These are phyloP conservation scores for Guaruba guarouba DNA, from an alignment of 2,113 vertebrate species.

Conservation along the genomic window DNA sequence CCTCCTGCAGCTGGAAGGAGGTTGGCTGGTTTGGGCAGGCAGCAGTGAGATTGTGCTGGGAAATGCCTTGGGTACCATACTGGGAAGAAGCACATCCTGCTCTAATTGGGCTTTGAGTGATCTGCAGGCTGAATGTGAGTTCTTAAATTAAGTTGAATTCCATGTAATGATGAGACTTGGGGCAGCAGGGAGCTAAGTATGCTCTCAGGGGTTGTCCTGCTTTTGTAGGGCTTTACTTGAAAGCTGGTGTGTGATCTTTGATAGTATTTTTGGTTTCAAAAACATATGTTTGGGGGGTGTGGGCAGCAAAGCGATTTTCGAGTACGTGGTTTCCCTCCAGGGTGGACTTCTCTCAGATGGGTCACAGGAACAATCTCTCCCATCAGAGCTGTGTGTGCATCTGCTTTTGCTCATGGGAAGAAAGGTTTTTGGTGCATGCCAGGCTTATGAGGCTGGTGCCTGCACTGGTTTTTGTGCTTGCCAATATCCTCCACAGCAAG, in stretches of 20 bases:
- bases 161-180: not conserved
- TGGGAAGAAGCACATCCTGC: not conserved
- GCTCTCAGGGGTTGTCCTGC: not conserved
- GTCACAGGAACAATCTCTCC: not conserved
- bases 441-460: not conserved
- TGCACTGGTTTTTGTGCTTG: not conserved
- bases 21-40: accelerated
- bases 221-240: not conserved
- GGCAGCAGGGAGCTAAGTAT: not conserved
- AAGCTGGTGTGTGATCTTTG: not conserved
- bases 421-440: not conserved
- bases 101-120: not conserved
- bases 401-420: not conserved
- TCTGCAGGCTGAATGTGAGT: not conserved
- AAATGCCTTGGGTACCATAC: not conserved
- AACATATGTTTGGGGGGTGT: accelerated
- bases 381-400: not conserved
- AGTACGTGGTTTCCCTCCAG: not conserved
- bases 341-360: not conserved
- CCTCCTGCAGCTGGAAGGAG: accelerated
- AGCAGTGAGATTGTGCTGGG: accelerated
- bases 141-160: not conserved
- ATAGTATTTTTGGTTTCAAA: not conserved
- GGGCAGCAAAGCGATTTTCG: not conserved
- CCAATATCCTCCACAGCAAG: not conserved